A percentile compares a stretch with the other conserved stretches of the same genome.
Conservation (phyloP, 2,888 invertebrate species). For the Dryobotodes eremita region DNA sequence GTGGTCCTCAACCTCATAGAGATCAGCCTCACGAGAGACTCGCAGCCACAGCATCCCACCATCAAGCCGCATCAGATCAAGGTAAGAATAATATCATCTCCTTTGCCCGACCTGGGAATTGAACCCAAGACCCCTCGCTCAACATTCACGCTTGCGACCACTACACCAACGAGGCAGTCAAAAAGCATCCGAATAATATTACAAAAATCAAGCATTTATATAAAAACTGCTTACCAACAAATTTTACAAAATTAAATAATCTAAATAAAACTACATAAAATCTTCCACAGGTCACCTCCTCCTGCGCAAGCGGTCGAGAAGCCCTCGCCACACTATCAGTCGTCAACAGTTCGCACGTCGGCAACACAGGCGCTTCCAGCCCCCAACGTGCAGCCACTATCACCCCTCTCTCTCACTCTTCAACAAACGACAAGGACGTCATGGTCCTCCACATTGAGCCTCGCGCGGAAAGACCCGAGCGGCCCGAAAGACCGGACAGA, state of each 20-base stretch:
- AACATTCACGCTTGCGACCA: too few relatives aligned
- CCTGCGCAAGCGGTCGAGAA: constrained; percentile 81
- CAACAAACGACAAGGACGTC: constrained; percentile 90
- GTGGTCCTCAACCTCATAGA: constrained; percentile 96
- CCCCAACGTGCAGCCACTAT: constrained; percentile 90
- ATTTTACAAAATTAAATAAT: too few relatives aligned
- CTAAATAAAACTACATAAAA: too few relatives aligned
- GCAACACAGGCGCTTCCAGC: constrained; percentile 75
- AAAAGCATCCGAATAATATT: background rate
- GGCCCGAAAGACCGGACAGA: constrained; percentile 82
- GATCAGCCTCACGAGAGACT: constrained; percentile 93
- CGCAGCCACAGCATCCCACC: constrained; percentile 84
- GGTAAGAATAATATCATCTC: constrained; percentile 60
- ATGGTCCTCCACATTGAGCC: constrained; percentile 91
- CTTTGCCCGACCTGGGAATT: background rate
- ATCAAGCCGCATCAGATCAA: constrained; percentile 78
- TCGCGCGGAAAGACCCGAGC: constrained; percentile 90
- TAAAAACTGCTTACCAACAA: too few relatives aligned
- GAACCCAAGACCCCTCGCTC: background rate
- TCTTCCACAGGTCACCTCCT: constrained; percentile 72
- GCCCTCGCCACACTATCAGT: constrained; percentile 93
- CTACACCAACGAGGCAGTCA: background rate
- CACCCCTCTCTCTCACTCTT: constrained; percentile 91
- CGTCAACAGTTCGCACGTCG: constrained; percentile 89
- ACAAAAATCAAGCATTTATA: too few relatives aligned